Percentiles rank a stretch among this genome's conserved stretches.
Conservation (phyloP, 1,140 invertebrate genomes). For the Eueides isabella region DNA sequence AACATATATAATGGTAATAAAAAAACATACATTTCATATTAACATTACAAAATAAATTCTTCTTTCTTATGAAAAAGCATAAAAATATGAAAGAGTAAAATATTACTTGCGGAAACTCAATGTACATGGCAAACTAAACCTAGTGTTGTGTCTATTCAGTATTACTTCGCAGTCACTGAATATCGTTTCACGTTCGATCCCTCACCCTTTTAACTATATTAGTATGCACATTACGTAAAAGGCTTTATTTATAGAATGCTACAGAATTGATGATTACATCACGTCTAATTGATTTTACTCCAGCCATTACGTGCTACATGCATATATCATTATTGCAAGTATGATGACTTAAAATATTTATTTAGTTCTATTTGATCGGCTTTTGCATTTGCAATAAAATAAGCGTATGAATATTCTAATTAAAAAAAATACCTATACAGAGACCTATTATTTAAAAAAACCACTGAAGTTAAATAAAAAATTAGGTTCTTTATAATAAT, state of each 20-base stretch:
- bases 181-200: constrained; percentile 8
- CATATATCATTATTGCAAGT: not conserved
- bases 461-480: too few relatives aligned
- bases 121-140: not conserved
- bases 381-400: not conserved
- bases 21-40: not conserved
- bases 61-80: not conserved
- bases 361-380: not conserved
- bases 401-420: too few relatives aligned
- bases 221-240: constrained; percentile 9
- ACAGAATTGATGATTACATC: constrained; percentile 29
- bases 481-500: too few relatives aligned
- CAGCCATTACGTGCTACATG: not conserved
- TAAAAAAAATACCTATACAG: too few relatives aligned
- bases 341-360: not conserved
- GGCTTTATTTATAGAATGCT: constrained; percentile 20
- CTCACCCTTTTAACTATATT: constrained; percentile 22
- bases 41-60: not conserved
- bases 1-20: not conserved
- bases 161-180: not conserved
- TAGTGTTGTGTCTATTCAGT: not conserved
- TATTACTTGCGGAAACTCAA: not conserved
- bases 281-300: constrained; percentile 23
- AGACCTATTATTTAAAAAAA: too few relatives aligned
- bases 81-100: not conserved